Evolutionary conservation across 2,888 invertebrate species (phyloP).

Genomic region (Oligia strigilis): DNA sequence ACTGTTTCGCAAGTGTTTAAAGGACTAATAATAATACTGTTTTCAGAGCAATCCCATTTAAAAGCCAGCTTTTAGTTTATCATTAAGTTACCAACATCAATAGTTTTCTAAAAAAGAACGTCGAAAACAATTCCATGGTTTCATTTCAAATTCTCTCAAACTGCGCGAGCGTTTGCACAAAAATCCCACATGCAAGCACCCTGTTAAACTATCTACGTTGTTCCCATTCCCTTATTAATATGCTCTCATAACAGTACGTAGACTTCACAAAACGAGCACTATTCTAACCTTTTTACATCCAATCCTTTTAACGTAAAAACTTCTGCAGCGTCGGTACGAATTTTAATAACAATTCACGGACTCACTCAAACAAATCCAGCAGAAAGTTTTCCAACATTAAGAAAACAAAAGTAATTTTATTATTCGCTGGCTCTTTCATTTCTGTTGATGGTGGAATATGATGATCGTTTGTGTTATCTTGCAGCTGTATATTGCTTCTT

Average conservation of each 20-base stretch:
- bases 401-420: conserved; percentile 81
- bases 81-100: not conserved
- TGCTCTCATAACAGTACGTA: conserved; percentile 39
- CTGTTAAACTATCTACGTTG: conserved; percentile 3
- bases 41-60: not conserved
- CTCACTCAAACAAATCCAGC: conserved; percentile 74
- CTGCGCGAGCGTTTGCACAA: not conserved
- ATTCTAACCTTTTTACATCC: conserved; percentile 66
- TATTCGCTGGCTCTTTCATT: conserved; percentile 71
- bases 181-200: conserved; percentile 2
- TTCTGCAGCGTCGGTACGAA: conserved; percentile 75
- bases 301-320: conserved; percentile 81
- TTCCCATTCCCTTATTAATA: conserved; percentile 46
- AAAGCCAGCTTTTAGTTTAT: not conserved
- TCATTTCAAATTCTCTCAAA: not conserved
- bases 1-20: no score
- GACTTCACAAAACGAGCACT: conserved; percentile 48
- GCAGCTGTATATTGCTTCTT: conserved; percentile 10
- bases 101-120: not conserved
- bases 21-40: no score
- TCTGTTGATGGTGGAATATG: conserved; percentile 62
- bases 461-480: conserved; percentile 52
- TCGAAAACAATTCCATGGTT: not conserved
- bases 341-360: conserved; percentile 83
- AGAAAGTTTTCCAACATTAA: conserved; percentile 79